phyloP scores from a whole-genome alignment of 2,888 invertebrate genomes.

The Morpho achilles region DNA sequence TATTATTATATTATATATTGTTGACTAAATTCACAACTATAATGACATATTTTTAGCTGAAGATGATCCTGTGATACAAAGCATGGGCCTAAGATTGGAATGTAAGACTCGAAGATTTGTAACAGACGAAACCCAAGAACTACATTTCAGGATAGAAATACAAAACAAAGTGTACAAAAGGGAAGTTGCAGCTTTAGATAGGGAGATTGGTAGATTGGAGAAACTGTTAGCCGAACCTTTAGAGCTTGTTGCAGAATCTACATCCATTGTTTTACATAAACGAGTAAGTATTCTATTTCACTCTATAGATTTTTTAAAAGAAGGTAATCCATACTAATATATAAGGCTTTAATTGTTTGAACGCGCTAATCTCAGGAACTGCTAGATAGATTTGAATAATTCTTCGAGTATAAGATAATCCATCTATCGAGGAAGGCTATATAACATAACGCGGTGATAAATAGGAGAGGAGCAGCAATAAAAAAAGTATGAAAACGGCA shows the following conservation, averaged over 20 bases:
- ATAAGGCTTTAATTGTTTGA: too few species aligned
- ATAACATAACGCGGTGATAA: too few species aligned
- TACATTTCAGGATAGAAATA: conserved; percentile 92
- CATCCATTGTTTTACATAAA: conserved; percentile 63
- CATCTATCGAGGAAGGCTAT: too few species aligned
- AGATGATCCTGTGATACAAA: conserved; percentile 90
- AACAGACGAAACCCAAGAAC: conserved; percentile 89
- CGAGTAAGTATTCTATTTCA: conserved; percentile 34
- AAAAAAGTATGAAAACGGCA: too few species aligned
- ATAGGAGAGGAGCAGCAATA: too few species aligned
- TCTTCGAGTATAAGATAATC: too few species aligned
- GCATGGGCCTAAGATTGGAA: conserved; percentile 92
- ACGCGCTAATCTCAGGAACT: too few species aligned
- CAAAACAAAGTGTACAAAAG: conserved; percentile 93
- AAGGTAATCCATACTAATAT: too few species aligned
- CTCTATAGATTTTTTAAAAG: too few species aligned
- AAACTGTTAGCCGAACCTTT: conserved; percentile 81
- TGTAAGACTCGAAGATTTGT: conserved; percentile 92
- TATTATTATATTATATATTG: too few species aligned
- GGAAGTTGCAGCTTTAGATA: conserved; percentile 88
- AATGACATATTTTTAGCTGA: conserved; percentile 64
- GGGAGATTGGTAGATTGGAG: conserved; percentile 87
- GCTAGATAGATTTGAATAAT: too few species aligned
- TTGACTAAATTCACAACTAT: not conserved
- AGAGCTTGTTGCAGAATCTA: conserved; percentile 78